Evolutionary conservation across 2,888 invertebrate species (phyloP).

Genomic region (Ectemnius cavifrons): DNA sequence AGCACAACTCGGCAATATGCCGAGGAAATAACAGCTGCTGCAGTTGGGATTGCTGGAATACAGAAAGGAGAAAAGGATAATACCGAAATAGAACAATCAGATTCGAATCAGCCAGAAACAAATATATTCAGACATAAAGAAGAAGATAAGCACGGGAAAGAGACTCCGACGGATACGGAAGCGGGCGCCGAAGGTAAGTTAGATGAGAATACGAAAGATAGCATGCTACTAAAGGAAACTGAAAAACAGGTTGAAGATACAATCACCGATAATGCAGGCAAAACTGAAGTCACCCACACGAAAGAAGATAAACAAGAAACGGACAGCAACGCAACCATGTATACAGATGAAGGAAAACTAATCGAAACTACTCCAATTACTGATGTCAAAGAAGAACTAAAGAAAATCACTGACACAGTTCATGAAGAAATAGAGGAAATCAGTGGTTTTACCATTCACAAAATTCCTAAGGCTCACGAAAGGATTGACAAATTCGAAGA

Average conservation of each 20-base stretch:
- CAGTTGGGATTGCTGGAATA: too few species aligned
- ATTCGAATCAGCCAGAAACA: too few species aligned
- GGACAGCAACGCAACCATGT: background rate
- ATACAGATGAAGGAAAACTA: too few species aligned
- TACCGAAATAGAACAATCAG: background rate
- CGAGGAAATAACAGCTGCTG: too few species aligned
- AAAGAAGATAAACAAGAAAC: slow-evolving; percentile 5
- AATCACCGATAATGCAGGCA: slow-evolving; percentile 2
- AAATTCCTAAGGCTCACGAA: background rate
- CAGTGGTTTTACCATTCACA: too few species aligned
- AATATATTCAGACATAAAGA: slow-evolving; percentile 5
- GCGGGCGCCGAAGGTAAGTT: background rate
- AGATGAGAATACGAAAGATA: background rate
- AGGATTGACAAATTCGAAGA: background rate
- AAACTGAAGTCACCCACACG: slow-evolving; percentile 12
- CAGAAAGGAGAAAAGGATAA: background rate
- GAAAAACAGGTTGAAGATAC: slow-evolving; percentile 9
- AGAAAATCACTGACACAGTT: background rate
- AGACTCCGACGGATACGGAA: background rate
- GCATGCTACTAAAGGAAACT: background rate
- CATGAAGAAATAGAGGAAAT: slow-evolving; percentile 21
- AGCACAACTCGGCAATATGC: too few species aligned
- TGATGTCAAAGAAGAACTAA: background rate
- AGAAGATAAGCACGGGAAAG: background rate
- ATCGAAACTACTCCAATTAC: background rate